Base-by-base conservation (phyloP, 2,888 invertebrate genomes). In the Colostygia pectinataria region DNA sequence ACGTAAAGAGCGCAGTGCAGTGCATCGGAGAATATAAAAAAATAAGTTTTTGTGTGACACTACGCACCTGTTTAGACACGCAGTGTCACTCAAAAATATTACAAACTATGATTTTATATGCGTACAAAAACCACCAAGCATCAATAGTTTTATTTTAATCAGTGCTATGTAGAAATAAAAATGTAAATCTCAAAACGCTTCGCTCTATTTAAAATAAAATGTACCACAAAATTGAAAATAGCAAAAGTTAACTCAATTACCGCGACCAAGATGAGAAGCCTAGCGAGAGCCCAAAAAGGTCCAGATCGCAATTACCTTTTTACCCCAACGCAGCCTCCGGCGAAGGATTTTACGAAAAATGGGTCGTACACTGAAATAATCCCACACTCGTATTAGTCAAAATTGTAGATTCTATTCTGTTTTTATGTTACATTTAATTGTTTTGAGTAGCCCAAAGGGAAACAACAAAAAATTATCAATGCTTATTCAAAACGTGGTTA, bases 191-290 rank as follows among this genome's bases (percentile, higher is more conserved):
- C 7, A 20, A 10, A 13, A 10, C 10, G 33, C n/a, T 33, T 10
- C 33, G 13, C 13, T 33, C 18, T 47, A 23, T 41, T 45, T 45
- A 33, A 45, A 53, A 49, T 54, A 47, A n/a, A 51, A 50, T 40
- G 45, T 52, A 43, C 33, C 37, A 34, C 43, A 42, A 53, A 57
- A 55, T 55, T 59, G 45, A 43, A 59, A 55, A 55, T 57, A 42
- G 52, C 59, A 48, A 57, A 55, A 60, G 60, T 49, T 54, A 49
- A 59, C 53, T 41, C 51, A 45, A 52, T 57, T 57, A 55, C 47
- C 31, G 29, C 44, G 40, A 50, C 54, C 54, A 27, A 60, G 51
- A 60, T 57, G 55, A 59, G 52, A 39, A 52, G 18, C 39, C 50
- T 42, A 18, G 48, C 44, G 46, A 52, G 27, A 49, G 51, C 51